Base-by-base conservation (phyloP, 2,888 invertebrate species). In the Aradus depressus region DNA sequence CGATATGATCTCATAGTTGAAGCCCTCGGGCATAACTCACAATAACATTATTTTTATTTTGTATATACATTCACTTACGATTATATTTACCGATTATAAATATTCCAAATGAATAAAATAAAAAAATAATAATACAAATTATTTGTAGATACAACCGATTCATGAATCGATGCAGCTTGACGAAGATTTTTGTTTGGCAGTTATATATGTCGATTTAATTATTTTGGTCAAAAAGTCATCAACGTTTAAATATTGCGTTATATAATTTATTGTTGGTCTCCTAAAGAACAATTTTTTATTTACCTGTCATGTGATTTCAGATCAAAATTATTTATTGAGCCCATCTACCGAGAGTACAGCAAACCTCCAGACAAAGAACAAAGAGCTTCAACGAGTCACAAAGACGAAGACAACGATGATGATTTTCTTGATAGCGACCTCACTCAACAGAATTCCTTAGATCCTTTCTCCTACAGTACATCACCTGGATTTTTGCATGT, bases 301-400 rank as follows among this genome's bases (percentile, higher is more conserved):
- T 25, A 16, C n/a, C 4, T 25, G 18, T 22, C 19, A 16, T 48
- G 12, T 44, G 21, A 56, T 65, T 60, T 16, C 66, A 75, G 75
- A 59, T 74, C 74, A 1, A 72, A 70, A 2, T 68, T 70, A 63
- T 70, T 67, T 60, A 70, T 75, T 51, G 70, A 71, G 68, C 72
- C 73, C 0, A 63, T 73, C 4, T 75, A 75, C 63, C 68, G 72
- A 60, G 72, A 74, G 56, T 75, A 75, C 61, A 72, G 73, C 62
- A 71, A 72, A 57, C 68, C 69, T 63, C 58, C 66, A 4, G 70
- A 66, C 14, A 31, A 49, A 12, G 5, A 26, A 18, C 14, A 8
- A 19, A 35, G 12, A 16, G 18, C 44, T 10, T 18, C 23, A 16
- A 19, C 67, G 32, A 5, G 31, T 19, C 19, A 18, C 18, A 58